Evolutionary conservation across 2,888 invertebrate species (phyloP).

Genomic region (Tachina grossa): DNA sequence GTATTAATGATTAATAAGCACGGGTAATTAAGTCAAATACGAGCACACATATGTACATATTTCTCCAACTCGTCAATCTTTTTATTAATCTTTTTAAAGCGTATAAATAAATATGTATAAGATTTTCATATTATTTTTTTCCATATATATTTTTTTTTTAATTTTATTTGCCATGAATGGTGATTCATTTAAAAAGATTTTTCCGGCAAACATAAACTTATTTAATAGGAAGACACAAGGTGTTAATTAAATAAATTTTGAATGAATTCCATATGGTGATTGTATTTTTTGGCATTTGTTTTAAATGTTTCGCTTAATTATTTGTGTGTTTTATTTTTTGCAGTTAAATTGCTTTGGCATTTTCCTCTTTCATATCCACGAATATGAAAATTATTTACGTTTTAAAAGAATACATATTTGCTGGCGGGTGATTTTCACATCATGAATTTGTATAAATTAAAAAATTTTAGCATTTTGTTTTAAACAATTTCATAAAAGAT

Average conservation of each 20-base stretch:
- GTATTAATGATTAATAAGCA: slow-evolving; percentile 52
- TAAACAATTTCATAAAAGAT: neutral
- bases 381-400: neutral
- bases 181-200: slow-evolving; percentile 36
- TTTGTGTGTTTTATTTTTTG: neutral
- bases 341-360: slow-evolving; percentile 12
- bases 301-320: slow-evolving; percentile 32
- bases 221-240: slow-evolving; percentile 29
- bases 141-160: neutral
- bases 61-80: slow-evolving; percentile 30
- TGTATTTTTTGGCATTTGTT: neutral
- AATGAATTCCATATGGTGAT: slow-evolving; percentile 6
- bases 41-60: neutral
- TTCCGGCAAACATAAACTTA: neutral
- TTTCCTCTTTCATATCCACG: neutral
- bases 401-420: neutral
- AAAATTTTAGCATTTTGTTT: neutral
- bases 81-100: slow-evolving; percentile 13
- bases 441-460: neutral
- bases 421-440: neutral
- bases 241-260: slow-evolving; percentile 45
- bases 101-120: neutral
- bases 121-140: neutral
- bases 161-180: slow-evolving; percentile 10
- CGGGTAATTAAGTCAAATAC: slow-evolving; percentile 47